Conservation (phyloP, 2,888 invertebrate species). For the Girardia tigrina region DNA sequence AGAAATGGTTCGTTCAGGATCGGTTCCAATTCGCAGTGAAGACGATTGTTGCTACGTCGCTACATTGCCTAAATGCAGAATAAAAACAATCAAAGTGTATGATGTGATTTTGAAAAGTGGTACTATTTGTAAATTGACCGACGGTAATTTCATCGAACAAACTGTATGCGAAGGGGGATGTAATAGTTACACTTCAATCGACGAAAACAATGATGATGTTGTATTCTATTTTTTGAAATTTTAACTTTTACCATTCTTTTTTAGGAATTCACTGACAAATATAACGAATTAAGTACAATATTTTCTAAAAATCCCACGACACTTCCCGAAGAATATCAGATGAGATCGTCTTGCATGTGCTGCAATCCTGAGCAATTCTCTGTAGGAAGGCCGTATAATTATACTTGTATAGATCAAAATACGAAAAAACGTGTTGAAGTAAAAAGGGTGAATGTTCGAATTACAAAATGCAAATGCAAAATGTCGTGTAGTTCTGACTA, state of each 20-base stretch:
- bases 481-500: too few relatives aligned
- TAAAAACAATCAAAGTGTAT: background rate
- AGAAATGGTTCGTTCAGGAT: background rate
- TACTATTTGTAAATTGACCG: background rate
- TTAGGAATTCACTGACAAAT: too few relatives aligned
- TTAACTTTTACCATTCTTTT: background rate
- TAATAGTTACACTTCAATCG: background rate
- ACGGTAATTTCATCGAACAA: background rate
- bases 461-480: background rate
- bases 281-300: background rate
- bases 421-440: background rate
- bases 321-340: background rate
- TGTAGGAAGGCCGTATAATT: background rate
- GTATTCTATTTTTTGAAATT: background rate
- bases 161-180: background rate
- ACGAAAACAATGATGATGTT: background rate
- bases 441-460: background rate
- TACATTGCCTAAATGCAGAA: background rate
- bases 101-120: background rate
- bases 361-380: background rate
- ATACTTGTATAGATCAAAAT: background rate
- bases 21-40: background rate
- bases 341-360: background rate
- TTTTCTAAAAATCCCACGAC: background rate
- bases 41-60: background rate